These are phyloP conservation scores for Leptinotarsa undecemlineata DNA, from an alignment of 1,140 invertebrate species.

Conservation along the genomic window DNA sequence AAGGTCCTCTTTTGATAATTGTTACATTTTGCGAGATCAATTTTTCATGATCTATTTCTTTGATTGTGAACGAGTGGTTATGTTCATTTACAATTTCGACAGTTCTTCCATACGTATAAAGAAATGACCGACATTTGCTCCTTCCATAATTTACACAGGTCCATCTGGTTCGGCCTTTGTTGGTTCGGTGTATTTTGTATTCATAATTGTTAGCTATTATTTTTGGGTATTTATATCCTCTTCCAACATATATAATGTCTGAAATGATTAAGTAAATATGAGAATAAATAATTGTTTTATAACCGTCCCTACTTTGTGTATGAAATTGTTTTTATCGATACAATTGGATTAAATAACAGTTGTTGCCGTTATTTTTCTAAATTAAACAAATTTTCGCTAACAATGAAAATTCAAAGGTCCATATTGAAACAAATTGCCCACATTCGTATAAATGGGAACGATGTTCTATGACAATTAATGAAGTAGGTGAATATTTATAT, in stretches of 20 bases:
- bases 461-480: no score
- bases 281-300: no score
- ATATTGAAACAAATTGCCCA: no score
- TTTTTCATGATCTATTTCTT: slow-evolving; percentile 1
- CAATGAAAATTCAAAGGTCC: no score
- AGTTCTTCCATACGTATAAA: slow-evolving; percentile 28
- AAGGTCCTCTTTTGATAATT: not conserved
- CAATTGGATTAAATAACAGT: no score
- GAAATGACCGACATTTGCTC: slow-evolving; percentile 15
- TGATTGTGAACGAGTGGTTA: slow-evolving; percentile 20
- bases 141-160: slow-evolving; percentile 17
- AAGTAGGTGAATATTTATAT: no score
- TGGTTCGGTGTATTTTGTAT: slow-evolving; percentile 22
- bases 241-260: slow-evolving; percentile 27
- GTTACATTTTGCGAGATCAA: slow-evolving; percentile 12
- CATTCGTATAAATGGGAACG: no score
- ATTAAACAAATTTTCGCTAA: no score
- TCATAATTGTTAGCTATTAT: slow-evolving; percentile 22
- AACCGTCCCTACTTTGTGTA: no score
- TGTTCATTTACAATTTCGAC: slow-evolving; percentile 21
- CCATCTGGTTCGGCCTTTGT: slow-evolving; percentile 26
- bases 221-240: slow-evolving; percentile 33
- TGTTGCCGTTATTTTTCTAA: no score
- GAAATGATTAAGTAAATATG: slow-evolving; percentile 8
- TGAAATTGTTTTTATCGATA: no score